Percentiles rank a stretch among this genome's conserved stretches.
These are phyloP conservation scores for Anolis apletophallus DNA, from an alignment of 2,797 vertebrate species.

Conservation along the genomic window DNA sequence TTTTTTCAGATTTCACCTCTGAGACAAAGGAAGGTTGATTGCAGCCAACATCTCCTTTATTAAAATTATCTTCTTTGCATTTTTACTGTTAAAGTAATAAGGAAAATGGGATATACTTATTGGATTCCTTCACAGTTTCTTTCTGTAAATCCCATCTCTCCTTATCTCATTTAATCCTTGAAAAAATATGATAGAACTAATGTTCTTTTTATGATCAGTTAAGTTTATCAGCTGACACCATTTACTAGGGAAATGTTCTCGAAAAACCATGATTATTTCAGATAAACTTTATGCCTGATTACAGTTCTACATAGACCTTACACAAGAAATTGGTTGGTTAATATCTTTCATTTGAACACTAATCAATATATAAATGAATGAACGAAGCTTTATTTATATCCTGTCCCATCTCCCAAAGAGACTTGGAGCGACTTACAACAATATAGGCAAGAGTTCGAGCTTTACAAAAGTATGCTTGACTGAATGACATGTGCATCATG, in stretches of 20 bases:
- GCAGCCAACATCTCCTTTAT: constrained; percentile 66
- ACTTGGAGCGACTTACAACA: no score
- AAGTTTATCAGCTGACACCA: constrained; percentile 72
- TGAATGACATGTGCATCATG: background rate
- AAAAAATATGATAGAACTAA: constrained; percentile 73
- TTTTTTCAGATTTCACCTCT: constrained; percentile 74
- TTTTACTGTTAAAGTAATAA: constrained; percentile 65
- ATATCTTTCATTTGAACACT: background rate
- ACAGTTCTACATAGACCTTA: constrained; percentile 31
- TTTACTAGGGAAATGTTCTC: constrained; percentile 62
- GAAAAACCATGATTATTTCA: constrained; percentile 66
- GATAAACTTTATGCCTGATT: constrained; percentile 49
- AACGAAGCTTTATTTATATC: no score
- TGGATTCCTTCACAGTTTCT: constrained; percentile 62
- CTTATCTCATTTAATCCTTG: constrained; percentile 75
- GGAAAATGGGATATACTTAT: constrained; percentile 50
- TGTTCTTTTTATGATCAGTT: constrained; percentile 76
- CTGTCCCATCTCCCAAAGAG: no score
- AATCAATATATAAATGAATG: background rate
- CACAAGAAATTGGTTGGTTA: background rate
- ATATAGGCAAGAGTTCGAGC: background rate
- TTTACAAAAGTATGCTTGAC: background rate
- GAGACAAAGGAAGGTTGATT: constrained; percentile 71
- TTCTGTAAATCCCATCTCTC: constrained; percentile 69
- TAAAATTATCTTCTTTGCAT: constrained; percentile 72